Percentiles rank a stretch among this genome's conserved stretches.
Conservation (phyloP, 2,888 invertebrate species). For the Mycogona germanica region DNA sequence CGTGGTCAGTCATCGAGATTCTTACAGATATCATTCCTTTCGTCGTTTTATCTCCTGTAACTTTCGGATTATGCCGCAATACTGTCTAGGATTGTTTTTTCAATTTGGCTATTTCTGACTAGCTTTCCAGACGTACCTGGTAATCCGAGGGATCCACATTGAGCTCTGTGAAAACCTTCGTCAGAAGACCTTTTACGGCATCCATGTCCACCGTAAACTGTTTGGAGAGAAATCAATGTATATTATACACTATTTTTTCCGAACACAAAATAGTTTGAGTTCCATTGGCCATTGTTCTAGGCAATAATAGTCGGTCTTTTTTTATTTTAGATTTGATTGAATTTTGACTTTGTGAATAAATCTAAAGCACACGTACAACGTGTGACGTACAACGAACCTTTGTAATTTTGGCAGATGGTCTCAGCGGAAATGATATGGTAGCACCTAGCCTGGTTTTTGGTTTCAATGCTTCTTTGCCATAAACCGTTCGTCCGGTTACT, state of each 20-base stretch:
- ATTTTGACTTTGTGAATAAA: no score
- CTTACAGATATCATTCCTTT: no score
- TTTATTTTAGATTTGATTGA: no score
- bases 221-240: slow-evolving; percentile 21
- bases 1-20: no score
- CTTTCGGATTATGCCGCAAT: no score
- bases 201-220: slow-evolving; percentile 36
- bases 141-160: slow-evolving; percentile 38
- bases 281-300: no score
- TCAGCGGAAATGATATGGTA: slow-evolving; percentile 35
- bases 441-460: slow-evolving; percentile 35
- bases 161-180: slow-evolving; percentile 40
- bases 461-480: slow-evolving; percentile 38
- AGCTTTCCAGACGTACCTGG: slow-evolving; percentile 31
- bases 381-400: slow-evolving; percentile 30
- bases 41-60: no score
- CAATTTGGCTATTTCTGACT: neutral
- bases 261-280: no score
- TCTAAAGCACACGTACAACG: no score
- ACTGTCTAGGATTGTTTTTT: no score
- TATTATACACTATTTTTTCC: slow-evolving; percentile 9
- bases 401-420: slow-evolving; percentile 38
- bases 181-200: slow-evolving; percentile 39
- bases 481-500: slow-evolving; percentile 31
- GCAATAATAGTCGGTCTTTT: no score